A percentile compares a stretch with the other conserved stretches of the same genome.
phyloP scores from a whole-genome alignment of 2,797 vertebrate species.

The Acipenser oxyrinchus region DNA sequence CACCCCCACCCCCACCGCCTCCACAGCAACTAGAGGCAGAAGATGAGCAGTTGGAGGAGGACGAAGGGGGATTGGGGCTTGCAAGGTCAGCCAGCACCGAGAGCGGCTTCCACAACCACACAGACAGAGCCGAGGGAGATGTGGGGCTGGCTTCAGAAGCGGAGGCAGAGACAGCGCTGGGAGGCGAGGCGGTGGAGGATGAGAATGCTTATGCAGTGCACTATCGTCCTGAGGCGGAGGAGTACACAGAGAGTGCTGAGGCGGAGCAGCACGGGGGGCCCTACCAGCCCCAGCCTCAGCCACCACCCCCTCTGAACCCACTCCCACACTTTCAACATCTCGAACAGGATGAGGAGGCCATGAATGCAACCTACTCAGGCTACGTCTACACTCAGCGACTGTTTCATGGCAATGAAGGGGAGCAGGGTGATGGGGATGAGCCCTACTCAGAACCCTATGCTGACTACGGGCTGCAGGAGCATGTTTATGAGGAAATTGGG shows the following conservation, averaged over 20 bases:
- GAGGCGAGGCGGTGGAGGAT: constrained; percentile 63
- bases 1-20: background rate
- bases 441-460: constrained; percentile 82
- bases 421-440: constrained; percentile 55
- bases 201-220: constrained; percentile 66
- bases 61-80: constrained; percentile 62
- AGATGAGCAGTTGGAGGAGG: constrained; percentile 41
- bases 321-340: constrained; percentile 63
- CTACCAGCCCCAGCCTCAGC: constrained; percentile 54
- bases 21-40: constrained; percentile 7
- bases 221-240: constrained; percentile 78
- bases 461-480: constrained; percentile 75
- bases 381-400: constrained; percentile 77
- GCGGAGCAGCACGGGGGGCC: constrained; percentile 72
- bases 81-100: constrained; percentile 88
- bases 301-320: constrained; percentile 63
- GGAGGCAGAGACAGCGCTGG: constrained; percentile 51
- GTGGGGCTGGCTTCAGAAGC: constrained; percentile 58
- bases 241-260: constrained; percentile 79
- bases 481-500: constrained; percentile 92
- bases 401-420: constrained; percentile 51
- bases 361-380: constrained; percentile 74
- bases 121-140: constrained; percentile 84
- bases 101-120: constrained; percentile 92
- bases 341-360: constrained; percentile 67